phyloP scores from a whole-genome alignment of 1,140 invertebrate species.

The Heterodera carotae region DNA sequence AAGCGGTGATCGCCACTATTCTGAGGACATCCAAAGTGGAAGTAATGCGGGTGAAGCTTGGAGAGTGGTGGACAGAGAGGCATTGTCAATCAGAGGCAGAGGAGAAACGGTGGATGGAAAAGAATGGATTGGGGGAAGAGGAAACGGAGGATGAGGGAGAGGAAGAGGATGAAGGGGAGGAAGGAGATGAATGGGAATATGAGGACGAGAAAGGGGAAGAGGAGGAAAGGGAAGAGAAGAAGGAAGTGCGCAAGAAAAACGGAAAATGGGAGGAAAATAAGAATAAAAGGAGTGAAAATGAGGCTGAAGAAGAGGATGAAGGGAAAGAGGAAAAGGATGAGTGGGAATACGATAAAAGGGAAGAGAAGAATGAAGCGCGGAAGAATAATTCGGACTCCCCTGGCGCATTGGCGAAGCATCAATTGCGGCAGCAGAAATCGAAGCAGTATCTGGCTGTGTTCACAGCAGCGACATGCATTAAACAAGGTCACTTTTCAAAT shows the following conservation, averaged over 20 bases:
- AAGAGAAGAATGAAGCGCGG: no score
- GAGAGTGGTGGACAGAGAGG: no score
- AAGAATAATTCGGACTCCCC: background rate
- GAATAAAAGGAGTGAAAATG: slow-evolving; percentile 7
- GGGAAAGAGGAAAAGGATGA: background rate
- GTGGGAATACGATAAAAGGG: no score
- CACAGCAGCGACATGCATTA: background rate
- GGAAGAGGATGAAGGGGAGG: background rate
- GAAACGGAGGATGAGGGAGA: background rate
- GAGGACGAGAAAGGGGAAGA: slow-evolving; percentile 13
- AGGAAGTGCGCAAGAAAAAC: background rate
- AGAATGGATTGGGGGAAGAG: slow-evolving; percentile 1
- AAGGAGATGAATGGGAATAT: background rate
- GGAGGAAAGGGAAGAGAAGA: background rate
- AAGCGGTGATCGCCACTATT: background rate
- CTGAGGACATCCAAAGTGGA: slow-evolving; percentile 5
- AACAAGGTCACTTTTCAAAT: background rate
- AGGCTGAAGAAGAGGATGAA: slow-evolving; percentile 1
- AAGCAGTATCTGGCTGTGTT: slow-evolving; percentile 1
- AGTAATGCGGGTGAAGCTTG: background rate
- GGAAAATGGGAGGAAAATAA: background rate
- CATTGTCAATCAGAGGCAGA: no score
- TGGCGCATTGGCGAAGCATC: background rate
- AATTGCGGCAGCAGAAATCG: background rate
- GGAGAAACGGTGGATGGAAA: background rate